phyloP scores from a whole-genome alignment of 2,113 vertebrate genomes.

The Dascyllus trimaculatus region DNA sequence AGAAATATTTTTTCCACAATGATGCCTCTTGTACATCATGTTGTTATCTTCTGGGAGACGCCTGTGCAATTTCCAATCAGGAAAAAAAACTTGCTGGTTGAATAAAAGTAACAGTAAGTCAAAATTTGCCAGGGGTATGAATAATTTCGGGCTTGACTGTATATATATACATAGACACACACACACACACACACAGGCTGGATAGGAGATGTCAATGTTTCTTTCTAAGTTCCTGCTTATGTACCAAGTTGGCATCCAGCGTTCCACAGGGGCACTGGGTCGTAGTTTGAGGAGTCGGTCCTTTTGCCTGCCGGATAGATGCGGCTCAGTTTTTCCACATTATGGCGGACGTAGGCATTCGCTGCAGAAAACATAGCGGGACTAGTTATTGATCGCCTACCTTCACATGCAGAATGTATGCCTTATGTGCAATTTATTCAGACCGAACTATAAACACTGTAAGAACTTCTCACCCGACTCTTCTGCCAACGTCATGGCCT shows the following conservation, averaged over 20 bases:
- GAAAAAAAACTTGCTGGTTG: too few species aligned
- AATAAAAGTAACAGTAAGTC: too few species aligned
- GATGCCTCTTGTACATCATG: too few species aligned
- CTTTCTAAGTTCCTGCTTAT: neutral
- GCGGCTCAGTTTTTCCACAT: conserved; percentile 90
- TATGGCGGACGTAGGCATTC: conserved; percentile 88
- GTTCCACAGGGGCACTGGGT: conserved; percentile 92
- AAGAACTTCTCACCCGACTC: conserved; percentile 86
- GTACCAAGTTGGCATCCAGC: conserved; percentile 94
- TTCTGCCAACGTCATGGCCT: conserved; percentile 87
- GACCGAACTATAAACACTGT: neutral
- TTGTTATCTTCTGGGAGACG: too few species aligned
- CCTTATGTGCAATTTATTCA: too few species aligned
- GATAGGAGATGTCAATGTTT: neutral
- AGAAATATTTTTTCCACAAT: too few species aligned
- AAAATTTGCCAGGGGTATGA: too few species aligned
- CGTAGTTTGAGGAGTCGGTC: conserved; percentile 96
- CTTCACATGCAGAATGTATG: neutral
- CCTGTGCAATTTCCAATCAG: too few species aligned
- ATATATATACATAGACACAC: too few species aligned
- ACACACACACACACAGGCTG: too few species aligned
- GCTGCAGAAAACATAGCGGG: conserved; percentile 74
- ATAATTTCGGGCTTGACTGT: too few species aligned
- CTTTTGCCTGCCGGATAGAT: conserved; percentile 92
- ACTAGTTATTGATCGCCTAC: neutral